Percentiles rank a stretch among this genome's conserved stretches.
Conservation (phyloP, 2,113 vertebrate species). For the Menidia beryllina region DNA sequence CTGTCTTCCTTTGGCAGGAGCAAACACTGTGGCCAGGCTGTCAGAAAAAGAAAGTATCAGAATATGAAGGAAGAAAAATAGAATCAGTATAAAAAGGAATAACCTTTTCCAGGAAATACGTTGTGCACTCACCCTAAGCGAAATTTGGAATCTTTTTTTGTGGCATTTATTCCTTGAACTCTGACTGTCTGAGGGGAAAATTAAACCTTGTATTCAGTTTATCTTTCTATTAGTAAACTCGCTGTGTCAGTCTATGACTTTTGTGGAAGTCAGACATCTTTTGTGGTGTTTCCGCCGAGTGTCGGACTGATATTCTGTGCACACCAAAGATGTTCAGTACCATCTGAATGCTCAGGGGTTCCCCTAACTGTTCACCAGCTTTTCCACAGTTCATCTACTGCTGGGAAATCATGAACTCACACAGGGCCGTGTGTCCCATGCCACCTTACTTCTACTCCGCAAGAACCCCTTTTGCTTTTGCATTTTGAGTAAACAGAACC, state of each 20-base stretch:
- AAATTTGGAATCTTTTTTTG: no score
- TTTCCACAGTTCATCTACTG: slow-evolving; percentile 36
- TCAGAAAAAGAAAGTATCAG: no score
- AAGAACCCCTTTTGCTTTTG: slow-evolving; percentile 55
- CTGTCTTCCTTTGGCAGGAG: no score
- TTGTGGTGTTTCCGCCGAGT: slow-evolving; percentile 35
- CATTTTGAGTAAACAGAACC: slow-evolving; percentile 36
- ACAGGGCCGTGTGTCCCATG: neutral
- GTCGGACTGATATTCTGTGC: slow-evolving; percentile 51
- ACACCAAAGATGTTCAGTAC: slow-evolving; percentile 21
- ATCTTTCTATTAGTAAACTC: neutral
- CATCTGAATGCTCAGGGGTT: neutral
- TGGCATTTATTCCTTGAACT: no score
- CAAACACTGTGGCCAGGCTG: no score
- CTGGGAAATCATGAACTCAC: slow-evolving; percentile 31
- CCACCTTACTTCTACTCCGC: slow-evolving; percentile 11
- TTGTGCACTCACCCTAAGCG: no score
- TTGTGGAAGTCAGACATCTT: slow-evolving; percentile 50
- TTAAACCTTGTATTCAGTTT: neutral
- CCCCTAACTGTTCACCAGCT: slow-evolving; percentile 27
- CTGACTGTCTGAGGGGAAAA: neutral
- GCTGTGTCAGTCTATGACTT: neutral
- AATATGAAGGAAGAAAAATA: no score
- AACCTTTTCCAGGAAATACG: no score
- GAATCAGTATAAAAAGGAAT: no score